phyloP scores from a whole-genome alignment of 2,797 vertebrate genomes.

The Capromys pilorides region DNA sequence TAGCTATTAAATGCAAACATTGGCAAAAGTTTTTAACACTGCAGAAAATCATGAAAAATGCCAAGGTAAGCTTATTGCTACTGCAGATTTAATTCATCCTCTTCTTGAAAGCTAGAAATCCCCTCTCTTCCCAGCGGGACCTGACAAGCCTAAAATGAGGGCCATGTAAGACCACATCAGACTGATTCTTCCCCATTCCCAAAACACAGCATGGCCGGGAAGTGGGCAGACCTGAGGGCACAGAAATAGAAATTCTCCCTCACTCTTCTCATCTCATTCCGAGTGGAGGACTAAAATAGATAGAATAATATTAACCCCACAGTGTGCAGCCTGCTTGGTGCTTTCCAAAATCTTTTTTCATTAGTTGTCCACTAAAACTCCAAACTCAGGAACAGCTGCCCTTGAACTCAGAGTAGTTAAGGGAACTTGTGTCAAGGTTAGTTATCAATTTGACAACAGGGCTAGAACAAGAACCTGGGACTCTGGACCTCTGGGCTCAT shows the following conservation, averaged over 20 bases:
- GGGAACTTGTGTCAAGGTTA: too few species aligned
- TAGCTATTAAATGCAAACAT: conserved; percentile 62
- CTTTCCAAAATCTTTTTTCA: not conserved
- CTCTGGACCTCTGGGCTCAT: not conserved
- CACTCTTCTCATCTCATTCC: conserved; percentile 9
- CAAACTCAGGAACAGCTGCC: not conserved
- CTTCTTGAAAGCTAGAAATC: conserved; percentile 37
- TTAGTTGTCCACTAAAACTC: not conserved
- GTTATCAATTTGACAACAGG: not conserved
- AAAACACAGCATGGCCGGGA: not conserved
- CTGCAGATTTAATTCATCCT: conserved; percentile 34
- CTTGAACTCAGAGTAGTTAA: not conserved
- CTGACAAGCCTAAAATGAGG: not conserved
- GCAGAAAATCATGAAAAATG: conserved; percentile 60
- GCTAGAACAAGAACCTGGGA: not conserved
- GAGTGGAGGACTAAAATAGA: conserved; percentile 21
- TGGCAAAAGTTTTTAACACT: conserved; percentile 58
- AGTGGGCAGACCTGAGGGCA: not conserved
- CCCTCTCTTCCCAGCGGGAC: conserved; percentile 45
- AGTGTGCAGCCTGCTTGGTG: not conserved
- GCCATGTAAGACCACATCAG: not conserved
- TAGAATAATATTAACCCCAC: conserved; percentile 21
- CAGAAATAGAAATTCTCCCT: not conserved
- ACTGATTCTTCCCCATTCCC: not conserved
- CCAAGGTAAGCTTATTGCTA: conserved; percentile 53